Evolutionary conservation across 2,797 vertebrate genomes (phyloP).

Genomic region (Vespertilio murinus): DNA sequence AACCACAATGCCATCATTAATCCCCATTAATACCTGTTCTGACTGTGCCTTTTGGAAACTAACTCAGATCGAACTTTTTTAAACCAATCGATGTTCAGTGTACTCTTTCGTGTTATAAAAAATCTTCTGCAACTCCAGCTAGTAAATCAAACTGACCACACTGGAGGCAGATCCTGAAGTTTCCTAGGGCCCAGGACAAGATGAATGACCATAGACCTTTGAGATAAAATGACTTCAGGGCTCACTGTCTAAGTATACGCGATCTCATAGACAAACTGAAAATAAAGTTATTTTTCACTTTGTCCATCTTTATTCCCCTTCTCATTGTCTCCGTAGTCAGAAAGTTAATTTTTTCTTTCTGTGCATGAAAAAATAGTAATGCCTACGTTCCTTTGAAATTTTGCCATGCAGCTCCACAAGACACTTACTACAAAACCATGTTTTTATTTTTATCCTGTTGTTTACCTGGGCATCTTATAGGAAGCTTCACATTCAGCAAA

Average conservation of each 20-base stretch:
- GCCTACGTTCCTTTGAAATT: neutral
- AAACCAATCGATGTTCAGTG: slow-evolving; percentile 51
- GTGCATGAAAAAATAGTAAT: neutral
- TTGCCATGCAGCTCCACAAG: neutral
- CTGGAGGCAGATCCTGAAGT: neutral
- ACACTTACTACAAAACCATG: neutral
- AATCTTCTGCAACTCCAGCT: slow-evolving; percentile 11
- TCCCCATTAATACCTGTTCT: slow-evolving; percentile 74
- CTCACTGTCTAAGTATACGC: neutral
- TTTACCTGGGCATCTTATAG: neutral
- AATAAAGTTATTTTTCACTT: neutral
- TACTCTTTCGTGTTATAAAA: slow-evolving; percentile 53
- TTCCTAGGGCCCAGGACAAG: neutral
- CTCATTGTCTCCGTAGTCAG: neutral
- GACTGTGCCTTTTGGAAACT: slow-evolving; percentile 63
- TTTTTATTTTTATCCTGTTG: neutral
- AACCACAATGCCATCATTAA: slow-evolving; percentile 69
- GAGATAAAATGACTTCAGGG: neutral
- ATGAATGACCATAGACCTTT: neutral
- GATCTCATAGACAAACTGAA: neutral
- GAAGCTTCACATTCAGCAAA: neutral
- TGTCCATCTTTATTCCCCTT: neutral
- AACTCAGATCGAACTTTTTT: slow-evolving; percentile 60
- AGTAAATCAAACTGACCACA: slow-evolving; percentile 62
- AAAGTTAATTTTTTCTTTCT: neutral